Conservation (phyloP, 2,888 invertebrate genomes). For the Octodonta nipae region DNA sequence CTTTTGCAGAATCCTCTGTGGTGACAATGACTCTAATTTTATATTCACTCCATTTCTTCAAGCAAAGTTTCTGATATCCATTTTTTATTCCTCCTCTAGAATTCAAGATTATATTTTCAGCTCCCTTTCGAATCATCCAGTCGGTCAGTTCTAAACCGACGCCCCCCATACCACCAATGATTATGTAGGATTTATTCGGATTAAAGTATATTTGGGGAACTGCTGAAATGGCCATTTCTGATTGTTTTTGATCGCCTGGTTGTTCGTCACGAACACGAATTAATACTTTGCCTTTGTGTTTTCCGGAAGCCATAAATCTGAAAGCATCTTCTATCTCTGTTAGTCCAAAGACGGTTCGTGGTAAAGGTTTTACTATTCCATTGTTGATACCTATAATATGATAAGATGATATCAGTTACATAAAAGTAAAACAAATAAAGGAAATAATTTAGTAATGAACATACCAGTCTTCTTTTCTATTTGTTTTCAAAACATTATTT, state of each 20-base stretch:
- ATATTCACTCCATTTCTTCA: too few relatives aligned
- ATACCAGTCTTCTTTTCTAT: too few relatives aligned
- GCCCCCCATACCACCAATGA: too few relatives aligned
- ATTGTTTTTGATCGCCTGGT: conserved; percentile 4
- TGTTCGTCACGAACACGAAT: conserved; percentile 29
- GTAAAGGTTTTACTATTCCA: too few relatives aligned
- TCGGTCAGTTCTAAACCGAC: conserved; percentile 48
- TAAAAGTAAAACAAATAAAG: too few relatives aligned
- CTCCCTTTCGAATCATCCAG: conserved; percentile 46
- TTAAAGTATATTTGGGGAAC: conserved; percentile 18
- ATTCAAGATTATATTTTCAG: too few relatives aligned
- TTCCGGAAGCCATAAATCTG: too few relatives aligned
- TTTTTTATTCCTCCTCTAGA: conserved; percentile 44
- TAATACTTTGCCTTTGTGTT: conserved; percentile 65
- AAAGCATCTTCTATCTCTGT: conserved; percentile 60
- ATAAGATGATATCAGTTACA: too few relatives aligned
- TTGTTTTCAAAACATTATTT: too few relatives aligned
- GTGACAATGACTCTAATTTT: conserved; percentile 33
- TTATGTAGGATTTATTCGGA: conserved; percentile 25
- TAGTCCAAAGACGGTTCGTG: conserved; percentile 46
- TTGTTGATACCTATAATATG: too few relatives aligned
- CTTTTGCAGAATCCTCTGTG: conserved; percentile 31
- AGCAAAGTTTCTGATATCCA: conserved; percentile 46
- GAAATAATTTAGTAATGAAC: conserved; percentile 47
- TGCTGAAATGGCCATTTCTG: conserved; percentile 13